Base-by-base conservation (phyloP, 2,113 vertebrate genomes). In the Calonectris borealis region DNA sequence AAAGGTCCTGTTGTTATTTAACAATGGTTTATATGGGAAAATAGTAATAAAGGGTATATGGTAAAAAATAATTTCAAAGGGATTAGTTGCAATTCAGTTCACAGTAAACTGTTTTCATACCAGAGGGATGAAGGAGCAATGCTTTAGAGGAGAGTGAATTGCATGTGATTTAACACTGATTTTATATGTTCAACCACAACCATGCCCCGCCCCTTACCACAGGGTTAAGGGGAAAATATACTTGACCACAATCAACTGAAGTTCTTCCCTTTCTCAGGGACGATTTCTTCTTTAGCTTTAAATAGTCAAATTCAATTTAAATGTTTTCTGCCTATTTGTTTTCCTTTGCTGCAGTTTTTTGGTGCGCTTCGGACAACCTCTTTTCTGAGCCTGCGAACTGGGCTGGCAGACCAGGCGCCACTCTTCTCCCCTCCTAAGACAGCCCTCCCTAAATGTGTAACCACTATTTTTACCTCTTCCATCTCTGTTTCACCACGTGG, bases 1-100 rank as follows among this genome's bases (percentile, higher is more conserved):
- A 93, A 83, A 88, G 82, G 34, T 90, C 36, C 76, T 94, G 73
- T 90, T 96, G 78, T 91, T 94, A 88, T 90, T 96, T 92, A 96
- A 95, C 88, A 96, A 82, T 82, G 40, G 52, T 81, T 96, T 93
- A 86, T 95, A 92, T 60, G 65, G 54, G 61, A 79, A 95, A 92
- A 89, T 16, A 85, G 21, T 83, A 91, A 80, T 89, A 82, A 85
- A 88, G 15, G 6, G 40, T 84, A 87, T 61, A 86, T 65, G 40
- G 44, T 68, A 88, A 94, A 96, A 86, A 86, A 83, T 58, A 78
- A 91, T 76, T 91, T 96, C 84, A 62, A 80, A 87, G 25, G 52
- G 54, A 65, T 84, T 79, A 73, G 65, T 31, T 91, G 81, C 81
- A 87, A 86, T 54, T 89, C 48, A 49, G 25, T 84, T 87, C 72